Evolutionary conservation across 2,888 invertebrate genomes (phyloP), one percentile per base, ranked within the genome.

Genomic region (Melinaea menophilus): DNA sequence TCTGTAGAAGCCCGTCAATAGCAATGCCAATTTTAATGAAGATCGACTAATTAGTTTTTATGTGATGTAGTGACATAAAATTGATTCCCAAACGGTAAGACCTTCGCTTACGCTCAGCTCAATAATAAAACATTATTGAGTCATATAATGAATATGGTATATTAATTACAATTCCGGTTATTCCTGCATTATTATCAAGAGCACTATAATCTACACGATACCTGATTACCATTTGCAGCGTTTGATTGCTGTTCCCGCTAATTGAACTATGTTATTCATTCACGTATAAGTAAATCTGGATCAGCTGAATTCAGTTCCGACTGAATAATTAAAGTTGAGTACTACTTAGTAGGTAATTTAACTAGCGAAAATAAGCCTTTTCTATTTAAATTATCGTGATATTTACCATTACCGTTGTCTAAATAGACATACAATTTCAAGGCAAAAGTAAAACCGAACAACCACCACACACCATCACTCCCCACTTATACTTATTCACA

Each of bases 201-300:
- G 35, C 56, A 56, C 12, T 62, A 62, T 58, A 64, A 64, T 61
- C 64, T 61, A 62, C 56, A 56, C 37, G 46, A 67, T 62, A 61
- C 57, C 48, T 64, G 62, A 67, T 67, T 67, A 64, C 59, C 62
- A 54, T 64, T 47, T 22, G 22, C 22, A 55, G 46, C 60, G 37
- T 12, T 51, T 57, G 62, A 65, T 62, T 58, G 55, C 62, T 61
- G 63, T 56, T 31, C 33, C 34, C 41, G 56, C 57, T 61, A 61
- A 66, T 66, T 66, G 61, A 66, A 55, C 48, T 60, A 63, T 47
- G 58, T 55, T 47, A 35, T 33, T 11, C 31, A 13, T 46, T 51
- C 13, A n/a, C 13, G 13, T 22, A 7, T 31, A 9, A 51, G 41
- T 31, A n/a, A 51, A 11, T 4, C 51, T 5, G 31, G 51, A 31